These are phyloP conservation scores for Chaunax sp. DNA, from an alignment of 2,797 vertebrate genomes.

Conservation along the genomic window DNA sequence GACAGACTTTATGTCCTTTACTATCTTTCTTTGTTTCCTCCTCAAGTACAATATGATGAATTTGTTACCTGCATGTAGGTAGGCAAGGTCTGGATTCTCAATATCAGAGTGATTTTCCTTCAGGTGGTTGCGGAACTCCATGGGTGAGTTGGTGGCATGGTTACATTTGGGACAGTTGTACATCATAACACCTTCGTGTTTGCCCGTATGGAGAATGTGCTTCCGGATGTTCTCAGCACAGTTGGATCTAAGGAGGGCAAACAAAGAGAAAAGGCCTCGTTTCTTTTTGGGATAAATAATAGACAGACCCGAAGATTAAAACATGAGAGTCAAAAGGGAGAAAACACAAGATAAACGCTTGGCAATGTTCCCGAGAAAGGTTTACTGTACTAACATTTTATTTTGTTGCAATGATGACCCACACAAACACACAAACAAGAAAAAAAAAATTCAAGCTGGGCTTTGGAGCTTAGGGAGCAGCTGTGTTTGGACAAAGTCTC, in stretches of 20 bases:
- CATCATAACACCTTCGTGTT: conserved; percentile 98
- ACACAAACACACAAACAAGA: conserved; percentile 3
- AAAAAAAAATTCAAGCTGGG: conserved; percentile 15
- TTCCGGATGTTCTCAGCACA: conserved; percentile 99
- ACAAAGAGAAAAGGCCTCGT: conserved; percentile 41
- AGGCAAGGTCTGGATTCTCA: conserved; percentile 97
- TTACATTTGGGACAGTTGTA: conserved; percentile 98
- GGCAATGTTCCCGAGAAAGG: conserved; percentile 52
- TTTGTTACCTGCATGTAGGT: conserved; percentile 94
- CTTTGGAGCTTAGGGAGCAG: conserved; percentile 39
- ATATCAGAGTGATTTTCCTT: conserved; percentile 94
- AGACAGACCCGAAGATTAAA: conserved; percentile 34
- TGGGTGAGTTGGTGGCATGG: conserved; percentile 92
- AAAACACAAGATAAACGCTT: conserved; percentile 54
- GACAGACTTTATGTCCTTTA: not conserved
- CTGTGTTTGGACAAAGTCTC: conserved; percentile 59
- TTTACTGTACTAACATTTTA: conserved; percentile 47
- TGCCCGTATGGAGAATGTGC: conserved; percentile 97
- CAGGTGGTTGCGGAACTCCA: conserved; percentile 97
- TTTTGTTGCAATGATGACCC: conserved; percentile 43
- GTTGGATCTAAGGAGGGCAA: conserved; percentile 89
- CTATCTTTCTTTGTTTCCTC: not conserved
- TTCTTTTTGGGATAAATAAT: conserved; percentile 31
- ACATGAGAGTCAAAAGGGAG: conserved; percentile 40
- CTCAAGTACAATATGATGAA: not conserved